phyloP scores from a whole-genome alignment of 2,888 invertebrate genomes.

The Parnassius mnemosyne region DNA sequence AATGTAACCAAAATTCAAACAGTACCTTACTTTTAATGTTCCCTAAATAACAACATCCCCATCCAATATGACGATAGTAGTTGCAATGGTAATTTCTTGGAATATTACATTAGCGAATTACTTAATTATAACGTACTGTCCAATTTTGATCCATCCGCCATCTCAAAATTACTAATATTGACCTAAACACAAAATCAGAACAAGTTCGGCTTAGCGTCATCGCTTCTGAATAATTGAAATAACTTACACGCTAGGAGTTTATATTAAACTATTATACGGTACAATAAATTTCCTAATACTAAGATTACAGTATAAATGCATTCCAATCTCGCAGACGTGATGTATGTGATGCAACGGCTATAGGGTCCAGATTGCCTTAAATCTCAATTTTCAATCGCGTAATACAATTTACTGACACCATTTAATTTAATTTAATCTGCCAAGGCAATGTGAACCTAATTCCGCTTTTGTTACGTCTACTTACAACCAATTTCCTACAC shows the following conservation, averaged over 20 bases:
- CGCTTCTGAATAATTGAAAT: neutral
- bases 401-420: no score
- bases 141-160: neutral
- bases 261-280: constrained; percentile 29
- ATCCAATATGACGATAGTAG: no score
- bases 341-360: constrained; percentile 33
- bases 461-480: neutral
- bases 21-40: neutral
- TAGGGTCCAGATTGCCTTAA: constrained; percentile 7
- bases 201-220: neutral
- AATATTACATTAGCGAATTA: no score
- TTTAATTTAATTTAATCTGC: neutral
- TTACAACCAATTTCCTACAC: constrained; percentile 10
- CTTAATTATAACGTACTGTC: neutral
- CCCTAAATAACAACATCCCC: no score
- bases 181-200: neutral
- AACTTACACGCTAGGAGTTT: constrained; percentile 23
- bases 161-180: neutral
- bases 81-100: no score
- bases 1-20: neutral
- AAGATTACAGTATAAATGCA: constrained; percentile 61
- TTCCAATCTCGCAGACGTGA: constrained; percentile 54
- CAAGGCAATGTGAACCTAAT: constrained; percentile 16
- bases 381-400: neutral
- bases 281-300: constrained; percentile 33